These are phyloP conservation scores for Ara ararauna DNA, from an alignment of 2,797 vertebrate genomes.

Conservation along the genomic window DNA sequence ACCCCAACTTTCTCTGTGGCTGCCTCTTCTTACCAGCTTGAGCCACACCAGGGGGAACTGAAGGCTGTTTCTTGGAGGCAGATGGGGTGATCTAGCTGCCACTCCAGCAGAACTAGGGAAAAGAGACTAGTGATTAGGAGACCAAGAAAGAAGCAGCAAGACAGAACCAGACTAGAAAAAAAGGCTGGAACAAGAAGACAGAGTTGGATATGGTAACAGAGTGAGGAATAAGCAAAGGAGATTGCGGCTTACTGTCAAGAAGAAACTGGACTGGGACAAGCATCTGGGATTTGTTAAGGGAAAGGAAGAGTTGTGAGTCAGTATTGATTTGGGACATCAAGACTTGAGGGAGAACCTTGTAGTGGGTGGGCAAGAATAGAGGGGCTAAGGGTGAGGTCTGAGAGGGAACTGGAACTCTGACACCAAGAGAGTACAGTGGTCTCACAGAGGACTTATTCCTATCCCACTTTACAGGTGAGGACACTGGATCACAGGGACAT, in stretches of 20 bases:
- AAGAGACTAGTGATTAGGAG: neutral
- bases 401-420: neutral
- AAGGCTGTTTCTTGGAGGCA: neutral
- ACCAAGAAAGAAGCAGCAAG: neutral
- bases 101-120: neutral
- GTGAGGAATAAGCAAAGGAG: neutral
- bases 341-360: neutral
- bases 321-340: neutral
- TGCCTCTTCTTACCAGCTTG: neutral
- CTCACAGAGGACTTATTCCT: neutral
- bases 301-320: neutral
- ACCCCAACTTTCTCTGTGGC: neutral
- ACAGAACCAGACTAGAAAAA: neutral
- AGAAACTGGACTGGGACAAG: neutral
- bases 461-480: neutral
- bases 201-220: neutral
- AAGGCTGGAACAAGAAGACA: neutral
- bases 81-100: neutral
- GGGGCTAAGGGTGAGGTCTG: neutral
- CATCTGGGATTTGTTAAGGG: neutral
- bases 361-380: neutral
- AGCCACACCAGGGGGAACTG: fast-evolving
- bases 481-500: neutral
- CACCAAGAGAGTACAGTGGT: neutral
- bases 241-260: fast-evolving